Percentiles rank a stretch among this genome's conserved stretches.
These are phyloP conservation scores for Nyctalus aviator DNA, from an alignment of 2,797 vertebrate species.

Conservation along the genomic window DNA sequence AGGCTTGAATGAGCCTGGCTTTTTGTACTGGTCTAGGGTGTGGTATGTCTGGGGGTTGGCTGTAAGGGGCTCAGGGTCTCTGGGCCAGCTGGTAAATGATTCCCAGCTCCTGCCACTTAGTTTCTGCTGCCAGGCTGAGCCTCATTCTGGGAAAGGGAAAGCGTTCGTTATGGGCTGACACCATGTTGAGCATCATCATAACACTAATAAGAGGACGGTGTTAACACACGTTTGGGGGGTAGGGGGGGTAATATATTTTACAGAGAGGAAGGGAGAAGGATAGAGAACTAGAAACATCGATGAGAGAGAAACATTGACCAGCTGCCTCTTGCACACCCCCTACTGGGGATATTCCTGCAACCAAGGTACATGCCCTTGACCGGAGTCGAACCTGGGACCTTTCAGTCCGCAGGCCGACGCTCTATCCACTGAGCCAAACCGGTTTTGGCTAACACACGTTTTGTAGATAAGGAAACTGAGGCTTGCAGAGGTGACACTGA, in stretches of 20 bases:
- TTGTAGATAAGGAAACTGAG: constrained; percentile 60
- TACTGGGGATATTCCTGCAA: too few relatives aligned
- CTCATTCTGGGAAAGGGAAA: constrained; percentile 4
- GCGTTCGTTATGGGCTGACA: not conserved
- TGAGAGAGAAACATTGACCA: too few relatives aligned
- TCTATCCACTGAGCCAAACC: too few relatives aligned
- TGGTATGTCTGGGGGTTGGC: constrained; percentile 45
- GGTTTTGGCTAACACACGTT: not conserved
- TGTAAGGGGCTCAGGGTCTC: constrained; percentile 45
- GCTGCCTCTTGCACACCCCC: too few relatives aligned
- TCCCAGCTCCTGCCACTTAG: not conserved
- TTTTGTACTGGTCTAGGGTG: constrained; percentile 71
- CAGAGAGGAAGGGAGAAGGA: too few relatives aligned
- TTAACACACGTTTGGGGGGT: not conserved
- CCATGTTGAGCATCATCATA: constrained; percentile 25
- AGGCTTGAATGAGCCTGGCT: constrained; percentile 73
- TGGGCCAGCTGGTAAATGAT: constrained; percentile 47
- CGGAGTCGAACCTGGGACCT: too few relatives aligned
- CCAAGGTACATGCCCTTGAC: too few relatives aligned
- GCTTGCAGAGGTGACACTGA: constrained; percentile 8
- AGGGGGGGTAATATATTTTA: too few relatives aligned
- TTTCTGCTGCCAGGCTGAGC: constrained; percentile 41
- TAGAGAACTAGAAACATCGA: too few relatives aligned
- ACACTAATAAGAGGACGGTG: not conserved
- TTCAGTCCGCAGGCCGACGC: too few relatives aligned